Evolutionary conservation across 2,113 vertebrate genomes (phyloP).

Genomic region (Chaetura pelagica): DNA sequence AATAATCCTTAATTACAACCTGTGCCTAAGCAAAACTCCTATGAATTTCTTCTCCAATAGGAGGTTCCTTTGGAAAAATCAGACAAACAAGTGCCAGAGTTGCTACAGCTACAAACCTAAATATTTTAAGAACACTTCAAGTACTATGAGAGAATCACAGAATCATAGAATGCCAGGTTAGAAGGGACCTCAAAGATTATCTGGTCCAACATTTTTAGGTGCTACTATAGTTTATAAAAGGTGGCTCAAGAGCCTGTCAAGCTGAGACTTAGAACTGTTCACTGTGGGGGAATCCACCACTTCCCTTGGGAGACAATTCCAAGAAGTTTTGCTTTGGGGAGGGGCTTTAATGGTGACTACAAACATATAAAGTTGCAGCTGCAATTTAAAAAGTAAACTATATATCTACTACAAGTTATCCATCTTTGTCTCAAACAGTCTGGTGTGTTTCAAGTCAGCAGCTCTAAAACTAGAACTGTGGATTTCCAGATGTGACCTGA

Average conservation of each 20-base stretch:
- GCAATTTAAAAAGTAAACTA: neutral
- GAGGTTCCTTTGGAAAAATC: neutral
- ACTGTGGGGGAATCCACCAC: too few species aligned
- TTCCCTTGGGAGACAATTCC: too few species aligned
- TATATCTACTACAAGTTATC: neutral
- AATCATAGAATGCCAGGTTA: too few species aligned
- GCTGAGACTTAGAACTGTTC: too few species aligned
- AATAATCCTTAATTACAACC: neutral
- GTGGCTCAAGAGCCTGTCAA: too few species aligned
- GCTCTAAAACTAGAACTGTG: neutral
- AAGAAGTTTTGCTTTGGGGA: neutral
- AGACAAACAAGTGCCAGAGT: neutral
- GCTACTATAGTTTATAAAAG: too few species aligned
- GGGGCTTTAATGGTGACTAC: neutral
- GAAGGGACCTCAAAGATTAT: too few species aligned
- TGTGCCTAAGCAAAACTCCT: neutral
- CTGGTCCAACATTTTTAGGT: too few species aligned
- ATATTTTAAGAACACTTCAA: neutral
- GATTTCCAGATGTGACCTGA: neutral
- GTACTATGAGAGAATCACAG: neutral
- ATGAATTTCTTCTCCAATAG: neutral
- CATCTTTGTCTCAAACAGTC: neutral
- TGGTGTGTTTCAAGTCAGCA: neutral
- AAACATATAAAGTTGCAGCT: neutral
- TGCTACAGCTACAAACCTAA: neutral